A percentile compares a stretch with the other conserved stretches of the same genome.
These are phyloP conservation scores for Apocheima hispidaria DNA, from an alignment of 2,888 invertebrate species.

Conservation along the genomic window DNA sequence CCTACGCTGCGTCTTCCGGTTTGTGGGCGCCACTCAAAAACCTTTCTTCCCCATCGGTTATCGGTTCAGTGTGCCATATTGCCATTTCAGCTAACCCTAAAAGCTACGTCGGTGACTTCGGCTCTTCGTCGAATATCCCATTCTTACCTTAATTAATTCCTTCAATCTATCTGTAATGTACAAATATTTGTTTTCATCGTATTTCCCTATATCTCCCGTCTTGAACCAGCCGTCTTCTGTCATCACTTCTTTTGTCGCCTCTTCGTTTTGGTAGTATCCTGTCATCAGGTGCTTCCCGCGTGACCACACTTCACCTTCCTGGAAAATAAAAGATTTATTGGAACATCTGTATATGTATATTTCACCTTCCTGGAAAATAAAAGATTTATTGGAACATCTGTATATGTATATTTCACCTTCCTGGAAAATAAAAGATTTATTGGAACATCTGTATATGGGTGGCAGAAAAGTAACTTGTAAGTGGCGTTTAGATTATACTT, in stretches of 20 bases:
- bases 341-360: too few species aligned
- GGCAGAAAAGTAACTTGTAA: too few species aligned
- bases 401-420: constrained; percentile 91
- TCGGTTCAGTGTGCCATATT: too few species aligned
- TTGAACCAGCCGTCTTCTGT: constrained; percentile 92
- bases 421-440: constrained; percentile 62
- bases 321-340: too few species aligned
- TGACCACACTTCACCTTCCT: constrained; percentile 90
- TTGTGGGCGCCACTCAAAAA: too few species aligned
- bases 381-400: too few species aligned
- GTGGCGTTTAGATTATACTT: too few species aligned
- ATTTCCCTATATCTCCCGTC: constrained; percentile 90
- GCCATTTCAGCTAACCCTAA: too few species aligned
- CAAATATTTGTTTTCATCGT: constrained; percentile 88
- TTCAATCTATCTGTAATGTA: constrained; percentile 92
- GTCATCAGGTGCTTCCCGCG: constrained; percentile 91
- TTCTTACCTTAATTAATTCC: constrained; percentile 90
- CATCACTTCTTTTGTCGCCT: constrained; percentile 88
- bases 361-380: constrained; percentile 87
- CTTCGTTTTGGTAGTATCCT: constrained; percentile 87
- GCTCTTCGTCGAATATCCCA: background rate
- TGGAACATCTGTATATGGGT: too few species aligned
- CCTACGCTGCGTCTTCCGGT: too few species aligned
- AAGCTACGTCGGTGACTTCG: too few species aligned
- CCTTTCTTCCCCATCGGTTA: too few species aligned